A percentile compares a stretch with the other conserved stretches of the same genome.
These are phyloP conservation scores for Hypercompe scribonia DNA, from an alignment of 2,888 invertebrate species.

Conservation along the genomic window DNA sequence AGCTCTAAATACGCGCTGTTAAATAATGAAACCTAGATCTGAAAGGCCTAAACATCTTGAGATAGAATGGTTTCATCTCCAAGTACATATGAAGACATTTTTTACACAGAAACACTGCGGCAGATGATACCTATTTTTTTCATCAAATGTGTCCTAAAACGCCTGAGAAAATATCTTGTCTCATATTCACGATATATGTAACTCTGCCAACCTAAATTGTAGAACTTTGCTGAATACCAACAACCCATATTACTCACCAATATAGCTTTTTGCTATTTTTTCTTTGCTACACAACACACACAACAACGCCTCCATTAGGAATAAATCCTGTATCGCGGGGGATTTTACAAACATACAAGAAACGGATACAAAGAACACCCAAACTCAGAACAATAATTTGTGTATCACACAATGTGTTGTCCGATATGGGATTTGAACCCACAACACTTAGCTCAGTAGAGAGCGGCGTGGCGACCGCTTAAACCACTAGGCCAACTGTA, in stretches of 20 bases:
- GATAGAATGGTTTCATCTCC: not conserved
- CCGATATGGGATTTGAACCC: too few species aligned
- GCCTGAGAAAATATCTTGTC: not conserved
- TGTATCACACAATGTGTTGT: too few species aligned
- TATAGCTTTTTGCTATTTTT: too few species aligned
- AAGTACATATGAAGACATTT: conserved; percentile 13
- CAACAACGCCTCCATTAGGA: too few species aligned
- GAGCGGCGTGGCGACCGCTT: too few species aligned
- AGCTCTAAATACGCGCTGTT: not conserved
- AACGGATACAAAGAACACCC: too few species aligned
- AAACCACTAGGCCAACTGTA: too few species aligned
- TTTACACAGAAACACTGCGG: not conserved
- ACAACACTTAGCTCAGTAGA: too few species aligned
- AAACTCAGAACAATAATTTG: too few species aligned
- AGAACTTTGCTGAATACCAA: not conserved
- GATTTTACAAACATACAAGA: too few species aligned
- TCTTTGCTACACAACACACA: too few species aligned
- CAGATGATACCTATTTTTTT: conserved; percentile 10
- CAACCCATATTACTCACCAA: not conserved
- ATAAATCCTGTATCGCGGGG: too few species aligned
- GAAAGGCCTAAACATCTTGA: not conserved
- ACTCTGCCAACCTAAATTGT: not conserved
- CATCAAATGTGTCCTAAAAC: conserved; percentile 4
- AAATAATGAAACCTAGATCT: not conserved
- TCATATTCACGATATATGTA: not conserved